Percentiles rank a stretch among this genome's conserved stretches.
These are phyloP conservation scores for Aulostomus chinensis DNA, from an alignment of 2,797 vertebrate species.

Conservation along the genomic window DNA sequence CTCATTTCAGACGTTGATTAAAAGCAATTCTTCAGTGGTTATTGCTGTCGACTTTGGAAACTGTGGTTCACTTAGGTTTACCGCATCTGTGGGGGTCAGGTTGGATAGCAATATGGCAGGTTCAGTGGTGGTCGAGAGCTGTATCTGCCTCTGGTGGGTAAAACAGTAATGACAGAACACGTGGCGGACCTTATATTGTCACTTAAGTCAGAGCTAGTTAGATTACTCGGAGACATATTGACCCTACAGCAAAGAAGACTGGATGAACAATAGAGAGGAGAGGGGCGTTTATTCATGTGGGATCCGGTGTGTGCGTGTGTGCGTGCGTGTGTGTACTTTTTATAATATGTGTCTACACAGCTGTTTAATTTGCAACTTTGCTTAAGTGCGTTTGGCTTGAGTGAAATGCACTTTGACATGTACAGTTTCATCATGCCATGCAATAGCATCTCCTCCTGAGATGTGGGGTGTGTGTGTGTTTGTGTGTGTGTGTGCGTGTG, in stretches of 20 bases:
- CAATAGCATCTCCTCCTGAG: slow-evolving; percentile 56
- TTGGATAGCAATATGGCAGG: slow-evolving; percentile 73
- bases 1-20: slow-evolving; percentile 85
- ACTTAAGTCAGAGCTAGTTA: slow-evolving; percentile 67
- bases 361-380: slow-evolving; percentile 22
- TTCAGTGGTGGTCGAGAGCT: slow-evolving; percentile 63
- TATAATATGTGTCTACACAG: slow-evolving; percentile 6
- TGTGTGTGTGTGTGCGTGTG: too few relatives aligned
- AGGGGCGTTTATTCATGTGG: slow-evolving; percentile 54
- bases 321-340: background rate
- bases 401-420: slow-evolving; percentile 54
- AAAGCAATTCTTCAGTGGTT: slow-evolving; percentile 83
- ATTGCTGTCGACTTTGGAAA: slow-evolving; percentile 76
- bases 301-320: slow-evolving; percentile 29
- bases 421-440: slow-evolving; percentile 60
- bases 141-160: slow-evolving; percentile 65
- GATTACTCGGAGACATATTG: slow-evolving; percentile 74
- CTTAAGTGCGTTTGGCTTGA: slow-evolving; percentile 36
- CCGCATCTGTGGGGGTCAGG: slow-evolving; percentile 68
- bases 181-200: slow-evolving; percentile 63
- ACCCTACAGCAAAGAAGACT: slow-evolving; percentile 63
- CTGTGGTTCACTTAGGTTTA: slow-evolving; percentile 76
- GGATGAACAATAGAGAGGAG: slow-evolving; percentile 59
- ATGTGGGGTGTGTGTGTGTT: background rate
- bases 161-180: slow-evolving; percentile 70